phyloP scores from a whole-genome alignment of 2,888 invertebrate genomes.

The Amitus sp. region DNA sequence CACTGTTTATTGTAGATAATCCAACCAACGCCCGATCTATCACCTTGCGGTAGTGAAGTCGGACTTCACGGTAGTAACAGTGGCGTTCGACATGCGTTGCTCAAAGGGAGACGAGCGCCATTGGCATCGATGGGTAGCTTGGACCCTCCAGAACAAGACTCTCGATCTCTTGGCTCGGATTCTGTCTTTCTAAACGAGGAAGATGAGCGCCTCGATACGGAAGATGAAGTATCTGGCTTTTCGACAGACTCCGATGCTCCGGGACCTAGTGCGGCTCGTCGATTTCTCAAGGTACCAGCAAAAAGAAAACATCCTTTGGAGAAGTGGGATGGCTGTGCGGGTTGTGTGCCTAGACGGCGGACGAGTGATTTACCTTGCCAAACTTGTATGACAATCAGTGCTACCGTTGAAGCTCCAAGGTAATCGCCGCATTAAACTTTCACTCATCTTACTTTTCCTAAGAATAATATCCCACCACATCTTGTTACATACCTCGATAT shows the following conservation, averaged over 20 bases:
- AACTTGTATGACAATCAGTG: conserved; percentile 60
- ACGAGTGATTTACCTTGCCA: conserved; percentile 48
- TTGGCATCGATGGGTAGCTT: conserved; percentile 83
- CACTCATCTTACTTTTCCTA: neutral
- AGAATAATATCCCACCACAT: too few relatives aligned
- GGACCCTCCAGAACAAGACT: conserved; percentile 76
- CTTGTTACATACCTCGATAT: too few relatives aligned
- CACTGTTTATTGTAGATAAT: conserved; percentile 72
- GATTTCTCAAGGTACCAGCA: conserved; percentile 65
- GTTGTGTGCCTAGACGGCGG: conserved; percentile 61
- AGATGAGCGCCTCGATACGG: conserved; percentile 75
- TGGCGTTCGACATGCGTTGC: conserved; percentile 29
- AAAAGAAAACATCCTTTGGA: conserved; percentile 57
- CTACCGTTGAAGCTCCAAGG: conserved; percentile 61
- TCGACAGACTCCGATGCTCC: conserved; percentile 81
- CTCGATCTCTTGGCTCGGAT: conserved; percentile 79
- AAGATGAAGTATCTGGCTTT: conserved; percentile 85
- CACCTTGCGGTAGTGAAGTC: conserved; percentile 79
- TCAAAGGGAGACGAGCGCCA: conserved; percentile 73
- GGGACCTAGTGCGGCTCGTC: conserved; percentile 59
- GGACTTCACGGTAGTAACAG: conserved; percentile 66
- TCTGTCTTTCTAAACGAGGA: conserved; percentile 83
- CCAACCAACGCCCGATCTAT: conserved; percentile 84
- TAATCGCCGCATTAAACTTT: conserved; percentile 31
- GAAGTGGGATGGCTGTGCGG: conserved; percentile 66